phyloP scores from a whole-genome alignment of 2,797 vertebrate species.

The Syncerus caffer region DNA sequence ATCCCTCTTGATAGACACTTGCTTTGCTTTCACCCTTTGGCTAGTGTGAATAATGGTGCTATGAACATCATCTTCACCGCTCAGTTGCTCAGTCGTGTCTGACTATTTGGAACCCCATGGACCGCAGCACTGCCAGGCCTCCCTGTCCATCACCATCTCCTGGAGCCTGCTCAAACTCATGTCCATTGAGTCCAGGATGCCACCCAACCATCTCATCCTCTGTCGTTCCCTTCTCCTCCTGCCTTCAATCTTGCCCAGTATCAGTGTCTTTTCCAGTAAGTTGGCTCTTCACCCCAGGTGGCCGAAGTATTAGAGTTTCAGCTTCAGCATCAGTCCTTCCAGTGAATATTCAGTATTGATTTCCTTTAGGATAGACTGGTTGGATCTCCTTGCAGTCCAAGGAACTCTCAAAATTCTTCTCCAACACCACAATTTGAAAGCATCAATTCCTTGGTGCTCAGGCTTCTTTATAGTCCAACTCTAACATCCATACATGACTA shows the following conservation, averaged over 20 bases:
- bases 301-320: background rate
- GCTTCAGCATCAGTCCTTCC: background rate
- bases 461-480: background rate
- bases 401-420: background rate
- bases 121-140: background rate
- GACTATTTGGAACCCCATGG: background rate
- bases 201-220: background rate
- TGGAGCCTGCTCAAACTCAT: background rate
- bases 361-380: background rate
- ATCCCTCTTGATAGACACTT: background rate
- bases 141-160: background rate
- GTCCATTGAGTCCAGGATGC: background rate
- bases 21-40: background rate
- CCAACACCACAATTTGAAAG: background rate
- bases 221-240: background rate
- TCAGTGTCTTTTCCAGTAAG: background rate
- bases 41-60: background rate
- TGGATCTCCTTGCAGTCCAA: background rate
- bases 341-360: background rate
- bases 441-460: background rate
- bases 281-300: background rate
- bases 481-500: background rate
- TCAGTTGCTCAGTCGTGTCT: background rate
- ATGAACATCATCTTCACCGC: background rate
- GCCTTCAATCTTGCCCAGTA: background rate